A percentile compares a stretch with the other conserved stretches of the same genome.
Conservation (phyloP, 2,797 vertebrate genomes). For the Phaenicophaeus curvirostris region DNA sequence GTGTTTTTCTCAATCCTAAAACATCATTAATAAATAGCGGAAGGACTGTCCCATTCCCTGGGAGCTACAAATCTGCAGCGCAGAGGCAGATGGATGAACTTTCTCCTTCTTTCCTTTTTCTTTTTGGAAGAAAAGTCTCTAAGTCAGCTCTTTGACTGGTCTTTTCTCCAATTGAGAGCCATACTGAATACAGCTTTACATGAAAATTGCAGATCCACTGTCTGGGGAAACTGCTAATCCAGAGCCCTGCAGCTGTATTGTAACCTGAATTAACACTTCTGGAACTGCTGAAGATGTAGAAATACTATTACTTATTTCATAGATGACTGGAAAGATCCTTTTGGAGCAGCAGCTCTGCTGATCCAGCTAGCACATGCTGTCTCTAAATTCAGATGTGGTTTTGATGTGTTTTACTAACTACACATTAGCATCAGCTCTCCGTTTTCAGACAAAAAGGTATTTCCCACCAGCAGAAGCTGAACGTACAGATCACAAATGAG, state of each 20-base stretch:
- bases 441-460: not conserved
- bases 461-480: not conserved
- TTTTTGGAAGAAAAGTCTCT: not conserved
- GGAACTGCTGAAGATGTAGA: conserved; percentile 25
- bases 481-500: not conserved
- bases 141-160: not conserved
- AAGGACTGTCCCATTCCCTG: not conserved
- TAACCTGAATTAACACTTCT: conserved; percentile 34
- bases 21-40: not conserved
- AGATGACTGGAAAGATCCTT: not conserved
- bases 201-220: conserved; percentile 22
- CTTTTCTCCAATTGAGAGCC: not conserved
- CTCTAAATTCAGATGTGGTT: not conserved
- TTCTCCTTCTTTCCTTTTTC: not conserved
- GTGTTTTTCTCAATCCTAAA: not conserved
- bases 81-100: not conserved
- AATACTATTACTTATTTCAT: not conserved
- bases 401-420: not conserved
- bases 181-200: not conserved
- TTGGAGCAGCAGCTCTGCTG: not conserved
- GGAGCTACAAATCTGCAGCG: not conserved
- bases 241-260: not conserved
- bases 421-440: not conserved
- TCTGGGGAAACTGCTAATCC: conserved; percentile 15
- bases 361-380: not conserved